Percentiles rank a stretch among this genome's conserved stretches.
Evolutionary conservation across 2,888 invertebrate genomes (phyloP).

Genomic region (Amphipoea oculea): DNA sequence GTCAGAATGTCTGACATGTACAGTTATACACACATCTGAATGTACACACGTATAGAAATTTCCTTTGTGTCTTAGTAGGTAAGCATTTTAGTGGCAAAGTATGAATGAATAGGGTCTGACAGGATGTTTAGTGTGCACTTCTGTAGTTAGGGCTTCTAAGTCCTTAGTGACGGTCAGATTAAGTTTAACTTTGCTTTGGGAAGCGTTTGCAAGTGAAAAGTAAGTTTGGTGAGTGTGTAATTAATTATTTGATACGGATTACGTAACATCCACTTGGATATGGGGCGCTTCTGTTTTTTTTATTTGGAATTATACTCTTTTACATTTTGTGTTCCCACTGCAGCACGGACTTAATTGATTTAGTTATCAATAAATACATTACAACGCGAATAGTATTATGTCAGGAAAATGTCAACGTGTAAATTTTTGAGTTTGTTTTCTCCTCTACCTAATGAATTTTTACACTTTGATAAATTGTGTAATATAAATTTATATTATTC

Average conservation of each 20-base stretch:
- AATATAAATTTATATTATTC: neutral
- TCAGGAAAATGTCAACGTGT: neutral
- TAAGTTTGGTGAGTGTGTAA: slow-evolving; percentile 47
- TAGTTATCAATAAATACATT: neutral
- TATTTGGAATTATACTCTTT: neutral
- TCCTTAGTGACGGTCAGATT: slow-evolving; percentile 63
- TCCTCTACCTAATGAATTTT: neutral
- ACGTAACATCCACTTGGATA: slow-evolving; percentile 22
- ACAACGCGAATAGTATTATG: neutral
- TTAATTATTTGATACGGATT: slow-evolving; percentile 53
- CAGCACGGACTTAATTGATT: neutral
- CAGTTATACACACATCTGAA: slow-evolving; percentile 56
- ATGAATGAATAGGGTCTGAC: slow-evolving; percentile 81
- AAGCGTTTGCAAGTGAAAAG: slow-evolving; percentile 45
- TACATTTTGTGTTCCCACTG: neutral
- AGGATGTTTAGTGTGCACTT: slow-evolving; percentile 74
- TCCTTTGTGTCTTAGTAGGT: slow-evolving; percentile 71
- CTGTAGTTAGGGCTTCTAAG: slow-evolving; percentile 71
- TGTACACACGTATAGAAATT: slow-evolving; percentile 72
- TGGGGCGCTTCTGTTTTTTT: neutral
- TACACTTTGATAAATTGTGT: neutral
- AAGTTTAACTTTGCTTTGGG: slow-evolving; percentile 64
- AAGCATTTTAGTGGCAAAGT: slow-evolving; percentile 72
- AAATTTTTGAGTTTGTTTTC: neutral
- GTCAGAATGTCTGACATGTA: slow-evolving; percentile 67